phyloP scores from a whole-genome alignment of 2,888 invertebrate genomes.

The Copidosoma aretas region DNA sequence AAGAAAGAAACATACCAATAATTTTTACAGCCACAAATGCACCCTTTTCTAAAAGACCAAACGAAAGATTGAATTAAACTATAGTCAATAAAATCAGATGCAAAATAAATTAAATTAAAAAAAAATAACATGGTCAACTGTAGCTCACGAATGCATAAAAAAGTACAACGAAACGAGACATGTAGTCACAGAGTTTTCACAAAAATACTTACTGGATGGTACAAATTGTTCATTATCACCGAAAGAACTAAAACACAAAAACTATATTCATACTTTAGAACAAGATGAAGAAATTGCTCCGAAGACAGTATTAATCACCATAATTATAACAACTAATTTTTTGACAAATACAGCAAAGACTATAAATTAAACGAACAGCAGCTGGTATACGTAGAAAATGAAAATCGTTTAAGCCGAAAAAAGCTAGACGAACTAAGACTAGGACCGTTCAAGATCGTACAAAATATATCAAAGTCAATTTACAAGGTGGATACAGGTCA shows the following conservation, averaged over 20 bases:
- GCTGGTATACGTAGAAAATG: too few relatives aligned
- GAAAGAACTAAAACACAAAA: slow-evolving; percentile 13
- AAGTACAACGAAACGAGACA: slow-evolving; percentile 49
- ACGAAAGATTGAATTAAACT: slow-evolving; percentile 15
- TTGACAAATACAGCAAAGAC: too few relatives aligned
- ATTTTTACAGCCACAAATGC: slow-evolving; percentile 25
- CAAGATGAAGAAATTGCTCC: too few relatives aligned
- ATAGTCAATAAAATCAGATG: slow-evolving; percentile 36
- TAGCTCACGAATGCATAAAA: slow-evolving; percentile 34
- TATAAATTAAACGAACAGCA: too few relatives aligned
- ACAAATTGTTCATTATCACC: slow-evolving; percentile 36
- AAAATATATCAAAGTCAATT: too few relatives aligned
- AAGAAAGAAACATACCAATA: slow-evolving; percentile 5
- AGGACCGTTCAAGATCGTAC: too few relatives aligned
- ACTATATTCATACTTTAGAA: too few relatives aligned
- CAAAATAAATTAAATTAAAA: slow-evolving; percentile 34
- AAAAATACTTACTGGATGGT: slow-evolving; percentile 47
- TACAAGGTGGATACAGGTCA: too few relatives aligned
- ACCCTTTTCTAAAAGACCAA: slow-evolving; percentile 23
- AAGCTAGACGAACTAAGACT: too few relatives aligned
- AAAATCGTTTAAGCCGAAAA: too few relatives aligned
- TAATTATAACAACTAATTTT: too few relatives aligned
- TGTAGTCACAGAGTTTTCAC: slow-evolving; percentile 44
- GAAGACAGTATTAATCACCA: too few relatives aligned
- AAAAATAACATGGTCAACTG: slow-evolving; percentile 29